Base-by-base conservation (phyloP, 2,888 invertebrate species). In the Ormyrus pomaceus region DNA sequence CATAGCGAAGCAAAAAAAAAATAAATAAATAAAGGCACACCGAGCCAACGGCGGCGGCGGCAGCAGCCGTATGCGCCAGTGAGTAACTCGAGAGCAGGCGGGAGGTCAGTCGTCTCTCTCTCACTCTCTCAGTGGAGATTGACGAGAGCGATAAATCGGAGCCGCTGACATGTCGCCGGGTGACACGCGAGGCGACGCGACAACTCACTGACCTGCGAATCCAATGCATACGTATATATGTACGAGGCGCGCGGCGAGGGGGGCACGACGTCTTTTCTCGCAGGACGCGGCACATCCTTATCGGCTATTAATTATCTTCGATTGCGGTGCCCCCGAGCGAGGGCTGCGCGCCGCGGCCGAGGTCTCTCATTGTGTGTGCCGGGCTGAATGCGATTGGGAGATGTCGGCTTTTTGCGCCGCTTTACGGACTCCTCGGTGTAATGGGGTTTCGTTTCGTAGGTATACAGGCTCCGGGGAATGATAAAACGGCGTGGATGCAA, bases 121-220 rank as follows among this genome's bases (percentile, higher is more conserved):
- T 19, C 19, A 1, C 19, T 19, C 75, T 48, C 51, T 70, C 66
- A 71, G 79, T 74, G 81, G 82, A 89, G 90, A 90, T 90, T 89
- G 90, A 90, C 89, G 88, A 87, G 86, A 84, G 86, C 87, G 90
- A 90, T 90, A 90, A 90, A 89, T 88, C 88, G 87, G 85, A 84
- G 85, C 85, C 84, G 85, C 80, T 85, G 87, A 87, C 83, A 86
- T 13, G 59, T 69, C 66, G 61, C 45, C 68, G 66, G 45, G 19
- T 48, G 75, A 66, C 19, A 19, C 71, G 70, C 68, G 86, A 90
- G 85, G 83, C 86, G 87, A 87, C 85, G 85, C 88, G 90, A 90
- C 90, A 89, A 86, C 89, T 84, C 89, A 90, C 87, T 90, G 90
- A 90, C 90, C 90, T 89, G 90, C 89, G 87, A 90, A 90, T 90